A percentile compares a stretch with the other conserved stretches of the same genome.
Conservation (phyloP, 2,797 vertebrate species). For the Psittacula derbiana region DNA sequence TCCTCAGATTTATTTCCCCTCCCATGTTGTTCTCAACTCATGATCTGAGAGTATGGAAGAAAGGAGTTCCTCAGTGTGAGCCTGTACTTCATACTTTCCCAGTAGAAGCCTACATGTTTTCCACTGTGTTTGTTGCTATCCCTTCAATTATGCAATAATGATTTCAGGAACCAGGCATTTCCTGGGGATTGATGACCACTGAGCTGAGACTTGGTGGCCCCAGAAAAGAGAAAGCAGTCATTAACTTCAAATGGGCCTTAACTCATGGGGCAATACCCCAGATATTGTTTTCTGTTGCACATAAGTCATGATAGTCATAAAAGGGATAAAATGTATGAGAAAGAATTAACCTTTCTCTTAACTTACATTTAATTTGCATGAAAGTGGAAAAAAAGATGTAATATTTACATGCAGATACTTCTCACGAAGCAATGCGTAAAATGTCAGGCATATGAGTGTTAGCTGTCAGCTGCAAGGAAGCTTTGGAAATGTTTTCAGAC, state of each 20-base stretch:
- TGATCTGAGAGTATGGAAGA: neutral
- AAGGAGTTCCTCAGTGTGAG: neutral
- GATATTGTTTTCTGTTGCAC: neutral
- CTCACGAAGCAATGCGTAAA: neutral
- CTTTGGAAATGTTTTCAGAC: neutral
- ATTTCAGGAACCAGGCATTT: constrained; percentile 20
- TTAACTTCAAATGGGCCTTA: constrained; percentile 7
- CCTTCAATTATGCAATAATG: constrained; percentile 8
- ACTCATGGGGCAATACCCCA: neutral
- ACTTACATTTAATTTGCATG: neutral
- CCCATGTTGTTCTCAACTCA: constrained; percentile 14
- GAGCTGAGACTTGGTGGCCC: neutral
- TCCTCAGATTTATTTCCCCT: constrained; percentile 49
- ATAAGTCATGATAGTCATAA: neutral
- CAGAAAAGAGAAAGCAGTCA: neutral
- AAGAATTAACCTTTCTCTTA: neutral
- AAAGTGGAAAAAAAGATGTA: neutral
- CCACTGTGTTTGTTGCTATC: neutral
- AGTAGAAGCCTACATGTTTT: neutral
- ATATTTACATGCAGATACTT: neutral
- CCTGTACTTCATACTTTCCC: neutral
- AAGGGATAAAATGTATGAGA: neutral
- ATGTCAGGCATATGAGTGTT: neutral
- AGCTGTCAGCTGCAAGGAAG: neutral
- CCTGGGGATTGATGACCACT: neutral